A percentile compares a stretch with the other conserved stretches of the same genome.
phyloP scores from a whole-genome alignment of 2,888 invertebrate species.

The Mycogona germanica region DNA sequence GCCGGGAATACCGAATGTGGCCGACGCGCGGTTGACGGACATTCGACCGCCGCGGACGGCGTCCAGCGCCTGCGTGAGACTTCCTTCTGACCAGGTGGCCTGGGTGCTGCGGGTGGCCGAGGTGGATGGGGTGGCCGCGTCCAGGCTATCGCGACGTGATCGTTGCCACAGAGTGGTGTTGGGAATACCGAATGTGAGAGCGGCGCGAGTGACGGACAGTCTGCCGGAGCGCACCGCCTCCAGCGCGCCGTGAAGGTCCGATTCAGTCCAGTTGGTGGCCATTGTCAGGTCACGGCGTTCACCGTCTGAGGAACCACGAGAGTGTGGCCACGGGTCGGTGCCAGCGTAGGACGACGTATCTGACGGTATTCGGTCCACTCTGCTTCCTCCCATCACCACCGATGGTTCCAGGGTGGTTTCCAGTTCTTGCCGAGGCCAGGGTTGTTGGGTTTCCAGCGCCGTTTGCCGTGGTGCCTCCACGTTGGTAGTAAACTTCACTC shows the following conservation, averaged over 20 bases:
- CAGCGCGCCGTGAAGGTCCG: constrained; percentile 77
- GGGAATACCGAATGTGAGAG: constrained; percentile 74
- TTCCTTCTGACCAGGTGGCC: constrained; percentile 67
- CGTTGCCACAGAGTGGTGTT: constrained; percentile 78
- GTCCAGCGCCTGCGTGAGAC: constrained; percentile 80
- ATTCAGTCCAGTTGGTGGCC: constrained; percentile 60
- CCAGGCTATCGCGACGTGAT: constrained; percentile 80
- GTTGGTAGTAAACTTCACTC: too few species aligned
- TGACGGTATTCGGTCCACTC: too few species aligned
- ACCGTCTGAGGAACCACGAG: too few species aligned
- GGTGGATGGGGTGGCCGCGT: constrained; percentile 30
- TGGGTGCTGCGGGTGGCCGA: constrained; percentile 6
- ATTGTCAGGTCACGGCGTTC: background rate
- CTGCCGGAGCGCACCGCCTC: constrained; percentile 73
- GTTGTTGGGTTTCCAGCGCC: too few species aligned
- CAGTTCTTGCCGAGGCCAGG: too few species aligned
- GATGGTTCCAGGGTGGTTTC: too few species aligned
- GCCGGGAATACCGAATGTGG: constrained; percentile 77
- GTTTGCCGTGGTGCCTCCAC: background rate
- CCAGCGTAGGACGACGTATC: too few species aligned
- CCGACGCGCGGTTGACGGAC: constrained; percentile 86
- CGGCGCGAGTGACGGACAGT: constrained; percentile 82
- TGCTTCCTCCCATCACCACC: too few species aligned
- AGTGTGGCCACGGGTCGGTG: too few species aligned
- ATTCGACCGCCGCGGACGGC: constrained; percentile 81